Percentiles rank a stretch among this genome's conserved stretches.
These are phyloP conservation scores for Puntigrus tetrazona DNA, from an alignment of 2,113 vertebrate genomes.

Conservation along the genomic window DNA sequence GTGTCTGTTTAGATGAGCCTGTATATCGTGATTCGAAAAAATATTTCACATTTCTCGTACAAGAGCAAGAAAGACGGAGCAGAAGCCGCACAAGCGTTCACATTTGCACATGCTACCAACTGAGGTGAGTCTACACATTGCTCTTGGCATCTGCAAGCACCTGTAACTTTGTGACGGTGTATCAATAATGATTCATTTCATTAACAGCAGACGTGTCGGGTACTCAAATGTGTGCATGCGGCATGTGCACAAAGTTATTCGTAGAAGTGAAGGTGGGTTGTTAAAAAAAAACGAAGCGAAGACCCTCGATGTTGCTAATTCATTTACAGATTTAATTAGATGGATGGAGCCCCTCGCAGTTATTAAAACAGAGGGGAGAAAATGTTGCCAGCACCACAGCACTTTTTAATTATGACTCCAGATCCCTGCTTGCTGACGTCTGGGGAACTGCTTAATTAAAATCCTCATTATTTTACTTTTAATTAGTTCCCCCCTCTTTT, in stretches of 20 bases:
- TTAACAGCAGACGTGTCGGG: conserved; percentile 44
- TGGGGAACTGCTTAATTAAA: conserved; percentile 75
- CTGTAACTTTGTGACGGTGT: conserved; percentile 45
- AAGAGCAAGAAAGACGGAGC: not conserved
- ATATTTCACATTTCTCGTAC: not conserved
- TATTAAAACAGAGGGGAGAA: conserved; percentile 67
- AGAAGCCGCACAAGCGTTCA: not conserved
- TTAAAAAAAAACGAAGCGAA: conserved; percentile 58
- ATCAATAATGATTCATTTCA: conserved; percentile 60
- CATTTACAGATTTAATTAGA: conserved; percentile 74
- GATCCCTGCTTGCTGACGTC: conserved; percentile 70
- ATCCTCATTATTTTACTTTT: conserved; percentile 75
- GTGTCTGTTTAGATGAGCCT: not conserved
- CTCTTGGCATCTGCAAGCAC: conserved; percentile 34
- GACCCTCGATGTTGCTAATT: conserved; percentile 69
- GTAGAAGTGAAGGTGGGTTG: conserved; percentile 59
- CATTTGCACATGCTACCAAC: not conserved
- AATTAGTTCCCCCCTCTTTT: conserved; percentile 74
- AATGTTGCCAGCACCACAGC: conserved; percentile 69
- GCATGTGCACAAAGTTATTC: conserved; percentile 57
- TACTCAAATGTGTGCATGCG: conserved; percentile 39
- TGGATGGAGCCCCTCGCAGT: conserved; percentile 68
- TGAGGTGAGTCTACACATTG: conserved; percentile 41
- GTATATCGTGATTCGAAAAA: not conserved
- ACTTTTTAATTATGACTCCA: conserved; percentile 73